Percentiles rank a stretch among this genome's conserved stretches.
Conservation (phyloP, 2,113 vertebrate genomes). For the Heliornis fulica region DNA sequence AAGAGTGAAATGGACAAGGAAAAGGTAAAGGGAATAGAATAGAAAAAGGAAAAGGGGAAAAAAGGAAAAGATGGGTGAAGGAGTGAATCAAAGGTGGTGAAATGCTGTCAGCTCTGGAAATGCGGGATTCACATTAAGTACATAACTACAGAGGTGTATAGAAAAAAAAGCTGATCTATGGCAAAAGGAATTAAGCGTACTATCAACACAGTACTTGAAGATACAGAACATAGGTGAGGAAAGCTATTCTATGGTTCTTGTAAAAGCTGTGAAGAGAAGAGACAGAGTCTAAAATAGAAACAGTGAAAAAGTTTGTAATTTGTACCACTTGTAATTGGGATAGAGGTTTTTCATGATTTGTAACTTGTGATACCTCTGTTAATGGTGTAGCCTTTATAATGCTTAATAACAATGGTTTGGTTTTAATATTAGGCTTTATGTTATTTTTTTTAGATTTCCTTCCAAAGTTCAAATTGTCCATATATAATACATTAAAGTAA, state of each 20-base stretch:
- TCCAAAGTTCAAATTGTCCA: constrained; percentile 6
- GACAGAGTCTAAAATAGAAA: neutral
- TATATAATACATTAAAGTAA: neutral
- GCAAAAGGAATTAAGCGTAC: neutral
- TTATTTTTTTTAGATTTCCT: neutral
- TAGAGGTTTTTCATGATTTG: neutral
- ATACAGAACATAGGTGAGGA: neutral
- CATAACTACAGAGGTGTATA: neutral
- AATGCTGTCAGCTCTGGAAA: neutral
- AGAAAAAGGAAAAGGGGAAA: too few species aligned
- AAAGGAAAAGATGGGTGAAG: neutral
- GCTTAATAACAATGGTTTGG: neutral
- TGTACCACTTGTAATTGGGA: neutral
- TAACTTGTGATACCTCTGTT: neutral
- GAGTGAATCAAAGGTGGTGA: neutral
- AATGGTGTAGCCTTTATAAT: neutral
- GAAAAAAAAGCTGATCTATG: neutral
- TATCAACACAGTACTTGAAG: neutral
- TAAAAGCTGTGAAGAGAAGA: neutral
- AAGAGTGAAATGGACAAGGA: neutral
- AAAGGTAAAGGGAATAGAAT: neutral
- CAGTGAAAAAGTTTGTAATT: neutral
- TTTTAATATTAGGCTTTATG: neutral
- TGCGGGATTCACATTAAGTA: neutral
- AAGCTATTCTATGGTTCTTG: neutral